phyloP scores from a whole-genome alignment of 1,140 invertebrate genomes.

The Caerostris extrusa region DNA sequence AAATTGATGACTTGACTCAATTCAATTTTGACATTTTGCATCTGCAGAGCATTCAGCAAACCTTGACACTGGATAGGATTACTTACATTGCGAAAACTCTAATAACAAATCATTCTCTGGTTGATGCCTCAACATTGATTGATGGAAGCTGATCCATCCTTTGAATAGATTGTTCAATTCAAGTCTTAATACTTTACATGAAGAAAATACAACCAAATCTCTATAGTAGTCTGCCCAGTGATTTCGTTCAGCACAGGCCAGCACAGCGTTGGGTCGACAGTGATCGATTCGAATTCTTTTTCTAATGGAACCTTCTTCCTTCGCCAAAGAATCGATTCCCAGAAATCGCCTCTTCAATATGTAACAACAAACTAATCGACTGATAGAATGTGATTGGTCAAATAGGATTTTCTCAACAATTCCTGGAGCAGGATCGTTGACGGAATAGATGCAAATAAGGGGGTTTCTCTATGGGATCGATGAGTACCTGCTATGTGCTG shows the following conservation, averaged over 20 bases:
- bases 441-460: background rate
- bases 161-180: background rate
- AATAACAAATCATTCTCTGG: no score
- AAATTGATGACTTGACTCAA: no score
- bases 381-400: conserved; percentile 34
- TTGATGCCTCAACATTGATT: no score
- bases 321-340: conserved; percentile 22
- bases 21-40: no score
- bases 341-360: background rate
- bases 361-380: conserved; percentile 49
- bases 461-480: background rate
- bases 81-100: no score
- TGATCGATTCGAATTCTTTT: conserved; percentile 15
- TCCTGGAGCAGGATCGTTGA: background rate
- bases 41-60: no score
- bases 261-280: background rate
- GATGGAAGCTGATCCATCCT: background rate
- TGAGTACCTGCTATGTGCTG: background rate
- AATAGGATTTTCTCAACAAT: conserved; percentile 33
- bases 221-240: background rate
- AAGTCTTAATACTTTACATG: background rate
- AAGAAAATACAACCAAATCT: background rate
- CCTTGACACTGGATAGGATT: no score
- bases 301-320: background rate
- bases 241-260: background rate